Evolutionary conservation across 2,888 invertebrate species (phyloP).

Genomic region (Caenorhabditis panamensis): DNA sequence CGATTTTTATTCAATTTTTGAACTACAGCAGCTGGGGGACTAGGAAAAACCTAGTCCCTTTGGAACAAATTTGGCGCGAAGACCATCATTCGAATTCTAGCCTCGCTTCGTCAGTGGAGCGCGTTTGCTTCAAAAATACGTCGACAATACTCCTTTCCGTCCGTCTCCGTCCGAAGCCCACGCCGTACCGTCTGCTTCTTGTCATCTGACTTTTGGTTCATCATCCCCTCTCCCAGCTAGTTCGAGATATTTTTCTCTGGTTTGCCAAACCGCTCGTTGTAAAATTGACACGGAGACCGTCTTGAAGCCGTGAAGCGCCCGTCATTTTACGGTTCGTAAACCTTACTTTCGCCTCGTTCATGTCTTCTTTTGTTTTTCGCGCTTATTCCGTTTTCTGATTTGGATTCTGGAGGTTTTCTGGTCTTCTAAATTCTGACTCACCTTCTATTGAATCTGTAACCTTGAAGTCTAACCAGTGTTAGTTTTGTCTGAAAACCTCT

Average conservation of each 20-base stretch:
- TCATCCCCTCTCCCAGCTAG: not conserved
- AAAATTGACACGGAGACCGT: constrained; percentile 34
- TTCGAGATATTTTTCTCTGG: constrained; percentile 7
- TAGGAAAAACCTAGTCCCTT: too few species aligned
- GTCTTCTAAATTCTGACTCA: not conserved
- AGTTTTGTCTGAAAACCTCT: too few species aligned
- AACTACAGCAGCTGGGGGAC: too few species aligned
- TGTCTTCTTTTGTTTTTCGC: constrained; percentile 8
- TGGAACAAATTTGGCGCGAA: too few species aligned
- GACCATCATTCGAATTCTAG: too few species aligned
- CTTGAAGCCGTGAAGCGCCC: not conserved
- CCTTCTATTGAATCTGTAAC: not conserved
- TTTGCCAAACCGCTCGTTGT: constrained; percentile 43
- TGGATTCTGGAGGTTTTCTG: too few species aligned
- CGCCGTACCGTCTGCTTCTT: not conserved
- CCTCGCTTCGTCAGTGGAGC: too few species aligned
- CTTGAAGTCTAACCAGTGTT: too few species aligned
- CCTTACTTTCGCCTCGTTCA: constrained; percentile 7
- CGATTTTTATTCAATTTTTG: too few species aligned
- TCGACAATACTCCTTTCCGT: constrained; percentile 20
- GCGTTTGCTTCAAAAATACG: too few species aligned
- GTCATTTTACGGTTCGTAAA: constrained; percentile 53
- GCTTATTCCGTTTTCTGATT: not conserved
- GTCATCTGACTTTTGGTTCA: constrained; percentile 7
- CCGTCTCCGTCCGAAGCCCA: not conserved